Conservation (phyloP, 1,140 invertebrate genomes). For the Dreissena polymorpha region DNA sequence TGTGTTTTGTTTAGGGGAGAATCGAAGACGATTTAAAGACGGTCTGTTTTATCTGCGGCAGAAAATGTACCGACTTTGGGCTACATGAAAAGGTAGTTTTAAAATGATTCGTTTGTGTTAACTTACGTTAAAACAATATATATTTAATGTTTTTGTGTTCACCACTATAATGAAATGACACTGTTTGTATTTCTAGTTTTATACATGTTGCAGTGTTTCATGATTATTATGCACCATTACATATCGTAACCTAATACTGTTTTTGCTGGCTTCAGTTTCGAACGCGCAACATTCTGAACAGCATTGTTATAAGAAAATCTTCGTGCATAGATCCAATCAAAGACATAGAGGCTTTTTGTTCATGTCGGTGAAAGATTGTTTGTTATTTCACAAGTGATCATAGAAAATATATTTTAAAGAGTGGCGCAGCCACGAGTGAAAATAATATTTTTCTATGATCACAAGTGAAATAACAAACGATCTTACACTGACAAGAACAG, state of each 20-base stretch:
- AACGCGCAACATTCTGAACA: background rate
- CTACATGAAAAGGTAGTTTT: slow-evolving; percentile 70
- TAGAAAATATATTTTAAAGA: too few species aligned
- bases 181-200: background rate
- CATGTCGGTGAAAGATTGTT: too few species aligned
- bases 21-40: slow-evolving; percentile 77
- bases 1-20: slow-evolving; percentile 69
- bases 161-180: too few species aligned
- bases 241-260: background rate
- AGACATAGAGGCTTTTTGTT: too few species aligned
- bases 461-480: too few species aligned
- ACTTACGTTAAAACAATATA: background rate
- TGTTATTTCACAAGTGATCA: too few species aligned
- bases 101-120: background rate
- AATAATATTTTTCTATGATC: too few species aligned
- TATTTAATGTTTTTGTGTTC: background rate
- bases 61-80: slow-evolving; percentile 77
- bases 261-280: background rate
- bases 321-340: too few species aligned
- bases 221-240: background rate
- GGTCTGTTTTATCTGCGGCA: slow-evolving; percentile 76
- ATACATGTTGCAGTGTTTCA: background rate
- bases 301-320: too few species aligned
- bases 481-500: too few species aligned
- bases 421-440: too few species aligned